phyloP scores from a whole-genome alignment of 2,113 vertebrate species.

The Bettongia penicillata region DNA sequence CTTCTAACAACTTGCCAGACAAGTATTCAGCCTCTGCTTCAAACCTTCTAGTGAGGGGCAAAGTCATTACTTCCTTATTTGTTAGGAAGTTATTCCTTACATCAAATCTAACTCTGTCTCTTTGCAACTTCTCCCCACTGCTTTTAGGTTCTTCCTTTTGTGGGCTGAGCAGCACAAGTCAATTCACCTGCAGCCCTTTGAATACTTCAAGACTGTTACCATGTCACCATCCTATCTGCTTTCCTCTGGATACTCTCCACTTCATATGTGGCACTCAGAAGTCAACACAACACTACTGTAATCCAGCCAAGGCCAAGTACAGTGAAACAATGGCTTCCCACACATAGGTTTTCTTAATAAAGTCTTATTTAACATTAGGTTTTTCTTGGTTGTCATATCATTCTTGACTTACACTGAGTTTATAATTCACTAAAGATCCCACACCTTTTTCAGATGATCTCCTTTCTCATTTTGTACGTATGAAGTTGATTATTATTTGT shows the following conservation, averaged over 20 bases:
- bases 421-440: background rate
- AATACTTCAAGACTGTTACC: background rate
- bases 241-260: background rate
- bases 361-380: background rate
- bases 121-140: background rate
- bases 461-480: background rate
- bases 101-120: background rate
- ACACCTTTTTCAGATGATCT: background rate
- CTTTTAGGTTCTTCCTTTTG: background rate
- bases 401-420: background rate
- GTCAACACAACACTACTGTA: background rate
- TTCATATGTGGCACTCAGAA: background rate
- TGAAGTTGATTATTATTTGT: background rate
- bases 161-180: background rate
- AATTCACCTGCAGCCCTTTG: background rate
- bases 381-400: background rate
- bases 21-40: background rate
- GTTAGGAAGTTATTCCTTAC: background rate
- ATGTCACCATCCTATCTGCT: background rate
- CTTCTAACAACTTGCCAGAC: background rate
- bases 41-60: background rate
- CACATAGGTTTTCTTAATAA: background rate
- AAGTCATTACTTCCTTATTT: background rate
- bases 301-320: background rate
- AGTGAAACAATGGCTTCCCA: background rate